phyloP scores from a whole-genome alignment of 2,113 vertebrate species.

The Dolichotis patagonum region DNA sequence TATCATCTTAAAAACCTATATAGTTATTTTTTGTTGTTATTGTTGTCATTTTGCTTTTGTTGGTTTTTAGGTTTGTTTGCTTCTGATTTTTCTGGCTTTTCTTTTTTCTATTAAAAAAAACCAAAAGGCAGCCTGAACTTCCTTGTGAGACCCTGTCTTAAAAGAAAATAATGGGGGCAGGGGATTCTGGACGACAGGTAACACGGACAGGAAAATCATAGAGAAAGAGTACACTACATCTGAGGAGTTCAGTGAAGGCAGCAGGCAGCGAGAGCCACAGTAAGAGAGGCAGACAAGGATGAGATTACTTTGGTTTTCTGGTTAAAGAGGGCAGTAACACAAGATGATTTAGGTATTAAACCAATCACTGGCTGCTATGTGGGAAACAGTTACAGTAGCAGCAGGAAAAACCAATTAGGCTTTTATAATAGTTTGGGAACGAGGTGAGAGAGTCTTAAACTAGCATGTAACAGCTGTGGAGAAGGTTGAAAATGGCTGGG shows the following conservation, averaged over 20 bases:
- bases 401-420: neutral
- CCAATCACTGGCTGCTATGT: neutral
- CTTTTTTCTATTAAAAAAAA: too few relatives aligned
- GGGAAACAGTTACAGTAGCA: neutral
- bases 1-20: too few relatives aligned
- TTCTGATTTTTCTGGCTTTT: too few relatives aligned
- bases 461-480: neutral
- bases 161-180: neutral
- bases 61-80: too few relatives aligned
- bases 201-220: neutral
- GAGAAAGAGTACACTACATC: neutral
- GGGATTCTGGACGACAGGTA: neutral
- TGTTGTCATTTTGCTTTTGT: too few relatives aligned
- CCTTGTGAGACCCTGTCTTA: neutral
- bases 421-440: neutral
- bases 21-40: too few relatives aligned
- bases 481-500: neutral
- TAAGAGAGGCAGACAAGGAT: neutral
- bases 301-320: neutral
- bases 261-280: neutral
- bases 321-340: neutral
- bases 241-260: neutral
- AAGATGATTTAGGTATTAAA: neutral
- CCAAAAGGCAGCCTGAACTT: neutral
- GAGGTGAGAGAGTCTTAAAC: neutral